A percentile compares a stretch with the other conserved stretches of the same genome.
Evolutionary conservation across 1,140 invertebrate genomes (phyloP).

Genomic region (Neodiprion lecontei): DNA sequence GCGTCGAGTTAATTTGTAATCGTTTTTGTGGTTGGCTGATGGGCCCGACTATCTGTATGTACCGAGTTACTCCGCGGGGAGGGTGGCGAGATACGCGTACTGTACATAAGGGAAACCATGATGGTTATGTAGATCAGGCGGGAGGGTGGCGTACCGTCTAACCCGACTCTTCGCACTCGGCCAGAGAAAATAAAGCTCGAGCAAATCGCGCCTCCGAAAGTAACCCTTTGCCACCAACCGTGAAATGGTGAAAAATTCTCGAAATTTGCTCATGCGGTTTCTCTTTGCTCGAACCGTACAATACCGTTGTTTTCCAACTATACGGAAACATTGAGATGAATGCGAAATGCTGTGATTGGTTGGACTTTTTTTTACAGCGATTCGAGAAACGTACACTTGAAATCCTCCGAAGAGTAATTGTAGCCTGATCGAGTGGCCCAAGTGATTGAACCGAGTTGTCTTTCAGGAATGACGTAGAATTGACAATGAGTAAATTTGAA

Average conservation of each 20-base stretch:
- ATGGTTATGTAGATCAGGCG: slow-evolving; percentile 54
- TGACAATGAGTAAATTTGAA: too few relatives aligned
- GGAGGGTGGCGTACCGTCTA: slow-evolving; percentile 43
- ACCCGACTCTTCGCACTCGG: slow-evolving; percentile 29
- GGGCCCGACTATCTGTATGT: slow-evolving; percentile 38
- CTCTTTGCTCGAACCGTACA: too few relatives aligned
- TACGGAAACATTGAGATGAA: slow-evolving; percentile 8
- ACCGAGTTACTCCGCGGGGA: slow-evolving; percentile 38
- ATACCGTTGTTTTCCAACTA: too few relatives aligned
- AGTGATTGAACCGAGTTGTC: too few relatives aligned
- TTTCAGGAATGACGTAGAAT: too few relatives aligned
- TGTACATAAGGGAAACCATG: slow-evolving; percentile 30
- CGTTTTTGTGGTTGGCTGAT: slow-evolving; percentile 49
- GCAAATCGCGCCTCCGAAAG: slow-evolving; percentile 27
- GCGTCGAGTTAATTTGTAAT: slow-evolving; percentile 56
- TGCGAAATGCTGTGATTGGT: slow-evolving; percentile 4
- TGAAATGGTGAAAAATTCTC: too few relatives aligned
- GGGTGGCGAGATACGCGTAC: neutral
- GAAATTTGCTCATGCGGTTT: too few relatives aligned
- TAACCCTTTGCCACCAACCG: too few relatives aligned
- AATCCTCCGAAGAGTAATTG: too few relatives aligned
- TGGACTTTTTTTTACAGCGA: too few relatives aligned
- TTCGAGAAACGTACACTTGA: too few relatives aligned
- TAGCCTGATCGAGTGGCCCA: too few relatives aligned
- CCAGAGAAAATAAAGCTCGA: slow-evolving; percentile 30